Conservation (phyloP, 1,140 invertebrate genomes). For the Piezodorus guildinii region DNA sequence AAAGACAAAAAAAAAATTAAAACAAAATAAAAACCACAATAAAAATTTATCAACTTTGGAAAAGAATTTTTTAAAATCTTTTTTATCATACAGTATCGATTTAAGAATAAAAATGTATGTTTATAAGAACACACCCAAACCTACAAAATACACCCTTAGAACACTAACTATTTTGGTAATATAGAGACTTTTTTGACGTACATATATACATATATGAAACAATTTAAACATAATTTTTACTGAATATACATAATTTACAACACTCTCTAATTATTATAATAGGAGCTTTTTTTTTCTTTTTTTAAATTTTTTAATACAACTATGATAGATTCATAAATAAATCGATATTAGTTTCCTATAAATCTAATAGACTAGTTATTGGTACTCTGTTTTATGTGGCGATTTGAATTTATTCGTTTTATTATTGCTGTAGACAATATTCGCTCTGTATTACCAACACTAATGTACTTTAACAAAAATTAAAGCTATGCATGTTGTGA, state of each 20-base stretch:
- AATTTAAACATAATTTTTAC: neutral
- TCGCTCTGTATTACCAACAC: neutral
- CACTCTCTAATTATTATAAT: neutral
- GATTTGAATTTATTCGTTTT: neutral
- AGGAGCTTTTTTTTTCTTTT: too few relatives aligned
- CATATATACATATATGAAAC: slow-evolving; percentile 8
- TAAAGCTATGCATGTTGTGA: too few relatives aligned
- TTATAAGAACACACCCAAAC: slow-evolving; percentile 3
- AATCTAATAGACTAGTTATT: slow-evolving; percentile 7
- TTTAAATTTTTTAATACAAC: too few relatives aligned
- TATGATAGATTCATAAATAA: too few relatives aligned
- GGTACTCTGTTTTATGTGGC: neutral
- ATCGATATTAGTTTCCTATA: neutral
- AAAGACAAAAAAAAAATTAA: neutral
- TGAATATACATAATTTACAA: slow-evolving; percentile 12
- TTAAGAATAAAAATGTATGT: neutral
- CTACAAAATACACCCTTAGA: neutral
- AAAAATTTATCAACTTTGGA: too few relatives aligned
- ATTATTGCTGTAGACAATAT: neutral
- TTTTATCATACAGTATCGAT: neutral
- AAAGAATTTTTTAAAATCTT: too few relatives aligned
- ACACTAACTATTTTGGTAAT: neutral
- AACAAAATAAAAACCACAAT: slow-evolving; percentile 1
- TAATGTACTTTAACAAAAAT: too few relatives aligned
- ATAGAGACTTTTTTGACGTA: neutral